A percentile compares a stretch with the other conserved stretches of the same genome.
phyloP scores from a whole-genome alignment of 2,113 vertebrate genomes.

The Chrysochloris asiatica region DNA sequence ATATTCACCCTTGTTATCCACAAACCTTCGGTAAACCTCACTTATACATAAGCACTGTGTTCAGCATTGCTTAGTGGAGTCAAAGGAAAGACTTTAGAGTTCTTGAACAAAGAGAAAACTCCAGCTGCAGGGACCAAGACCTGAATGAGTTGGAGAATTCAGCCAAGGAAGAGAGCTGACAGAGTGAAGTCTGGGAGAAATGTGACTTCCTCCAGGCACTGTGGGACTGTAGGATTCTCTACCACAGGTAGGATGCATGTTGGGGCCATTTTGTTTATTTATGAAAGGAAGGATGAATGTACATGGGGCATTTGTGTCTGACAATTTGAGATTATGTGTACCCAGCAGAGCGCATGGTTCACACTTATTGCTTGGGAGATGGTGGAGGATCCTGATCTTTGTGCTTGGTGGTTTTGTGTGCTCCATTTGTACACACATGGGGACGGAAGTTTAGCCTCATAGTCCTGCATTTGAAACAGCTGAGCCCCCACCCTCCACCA shows the following conservation, averaged over 20 bases:
- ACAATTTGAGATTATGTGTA: not conserved
- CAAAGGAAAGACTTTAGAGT: not conserved
- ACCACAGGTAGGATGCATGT: not conserved
- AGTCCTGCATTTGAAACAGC: not conserved
- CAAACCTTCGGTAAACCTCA: not conserved
- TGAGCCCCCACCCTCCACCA: too few species aligned
- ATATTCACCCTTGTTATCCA: not conserved
- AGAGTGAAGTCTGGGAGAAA: not conserved
- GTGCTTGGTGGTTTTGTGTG: not conserved
- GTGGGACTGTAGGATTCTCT: not conserved
- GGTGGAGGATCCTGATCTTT: too few species aligned
- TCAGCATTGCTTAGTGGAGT: not conserved
- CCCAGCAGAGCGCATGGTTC: not conserved
- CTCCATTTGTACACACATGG: not conserved
- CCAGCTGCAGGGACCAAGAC: not conserved
- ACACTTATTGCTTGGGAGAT: not conserved
- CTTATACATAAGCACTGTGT: accelerated
- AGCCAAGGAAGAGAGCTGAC: not conserved
- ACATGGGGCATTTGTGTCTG: not conserved
- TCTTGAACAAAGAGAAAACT: not conserved
- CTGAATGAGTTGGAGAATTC: not conserved
- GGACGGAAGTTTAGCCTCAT: accelerated
- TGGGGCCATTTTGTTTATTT: not conserved
- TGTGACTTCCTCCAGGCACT: not conserved
- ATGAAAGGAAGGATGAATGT: not conserved